Evolutionary conservation across 30 jellyfish, hydroid and myxozoan genomes (phyloP), one percentile per base, ranked within the genome.

Genomic region (Hydractinia symbiolongicarpus): DNA sequence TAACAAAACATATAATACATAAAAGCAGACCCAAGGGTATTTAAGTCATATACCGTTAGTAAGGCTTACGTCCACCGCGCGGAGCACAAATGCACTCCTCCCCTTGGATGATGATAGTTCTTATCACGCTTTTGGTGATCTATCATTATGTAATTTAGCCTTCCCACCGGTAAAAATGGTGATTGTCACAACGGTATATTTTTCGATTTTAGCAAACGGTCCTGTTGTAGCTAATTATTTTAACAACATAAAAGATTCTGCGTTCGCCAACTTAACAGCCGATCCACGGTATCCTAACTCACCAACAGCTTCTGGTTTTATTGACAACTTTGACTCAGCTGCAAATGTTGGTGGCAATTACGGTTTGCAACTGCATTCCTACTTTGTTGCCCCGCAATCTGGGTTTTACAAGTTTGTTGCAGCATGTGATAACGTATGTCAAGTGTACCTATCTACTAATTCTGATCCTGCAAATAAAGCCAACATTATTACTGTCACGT

Each of bases 261-360:
- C 51, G 60, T 51, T 85, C 4, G 53, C 54, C 20, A 92, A 82
- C 49, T 61, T 91, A 14, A 60, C 84, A 4, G 56, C 72, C 21
- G 96, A 91, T 74, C 81, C 74, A 7, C 95, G 98, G 10, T 91
- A 81, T 71, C 98, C 98, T 5, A 70, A 60, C 80, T 71, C 76
- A 53, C 98, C 98, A 62, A 66, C 86, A 9, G 4, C 85, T 9
- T 16, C 78, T 19, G 96, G 98, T n/a, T 49, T 7, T 55, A 57
- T 81, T 53, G 95, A 89, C 79, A 89, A 89, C 79, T 85, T 89
- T 66, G 97, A 89, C 19, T 54, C 83, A 6, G 95, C 96, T 5
- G 60, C 85, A 54, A 55, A 44, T 44, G n/a, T 80, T 54, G 94
- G 91, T 4, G 50, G 61, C 62, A 72, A 79, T 13, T 64, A 64